Percentiles rank a stretch among this genome's conserved stretches.
These are phyloP conservation scores for Oceanodroma tethys DNA, from an alignment of 2,113 vertebrate species.

Conservation along the genomic window DNA sequence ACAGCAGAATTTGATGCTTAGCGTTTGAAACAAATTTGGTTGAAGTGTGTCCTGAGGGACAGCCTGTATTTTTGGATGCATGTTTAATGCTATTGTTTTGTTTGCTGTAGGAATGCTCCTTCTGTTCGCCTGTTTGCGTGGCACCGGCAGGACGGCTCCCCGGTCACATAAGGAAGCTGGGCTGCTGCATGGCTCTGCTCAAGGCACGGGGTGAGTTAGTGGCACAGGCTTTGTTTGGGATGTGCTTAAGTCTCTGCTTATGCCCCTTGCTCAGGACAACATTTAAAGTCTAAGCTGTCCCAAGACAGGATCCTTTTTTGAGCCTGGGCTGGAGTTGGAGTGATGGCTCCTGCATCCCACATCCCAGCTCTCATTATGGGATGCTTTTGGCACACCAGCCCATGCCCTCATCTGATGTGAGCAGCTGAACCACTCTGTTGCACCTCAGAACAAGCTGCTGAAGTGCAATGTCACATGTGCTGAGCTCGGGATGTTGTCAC, in stretches of 20 bases:
- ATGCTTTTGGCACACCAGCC: background rate
- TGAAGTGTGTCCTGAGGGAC: background rate
- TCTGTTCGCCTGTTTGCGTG: background rate
- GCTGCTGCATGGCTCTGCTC: background rate
- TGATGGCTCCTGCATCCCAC: background rate
- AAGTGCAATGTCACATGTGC: rapidly evolving
- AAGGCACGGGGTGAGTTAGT: background rate
- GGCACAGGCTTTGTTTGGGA: background rate
- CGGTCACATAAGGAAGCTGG: background rate
- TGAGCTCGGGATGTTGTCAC: background rate
- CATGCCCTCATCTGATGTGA: background rate
- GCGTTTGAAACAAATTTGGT: background rate
- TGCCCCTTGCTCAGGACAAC: background rate
- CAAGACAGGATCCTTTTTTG: background rate
- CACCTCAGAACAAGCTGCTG: background rate
- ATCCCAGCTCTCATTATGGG: background rate
- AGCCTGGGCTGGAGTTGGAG: background rate
- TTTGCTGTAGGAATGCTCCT: background rate
- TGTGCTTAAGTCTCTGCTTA: background rate
- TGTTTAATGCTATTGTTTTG: background rate
- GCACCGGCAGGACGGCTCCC: background rate
- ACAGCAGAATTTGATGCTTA: background rate
- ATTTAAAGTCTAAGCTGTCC: background rate
- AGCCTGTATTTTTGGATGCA: background rate
- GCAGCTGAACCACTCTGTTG: background rate